Evolutionary conservation across 2,113 vertebrate genomes (phyloP).

Genomic region (Anoplopoma fimbria): DNA sequence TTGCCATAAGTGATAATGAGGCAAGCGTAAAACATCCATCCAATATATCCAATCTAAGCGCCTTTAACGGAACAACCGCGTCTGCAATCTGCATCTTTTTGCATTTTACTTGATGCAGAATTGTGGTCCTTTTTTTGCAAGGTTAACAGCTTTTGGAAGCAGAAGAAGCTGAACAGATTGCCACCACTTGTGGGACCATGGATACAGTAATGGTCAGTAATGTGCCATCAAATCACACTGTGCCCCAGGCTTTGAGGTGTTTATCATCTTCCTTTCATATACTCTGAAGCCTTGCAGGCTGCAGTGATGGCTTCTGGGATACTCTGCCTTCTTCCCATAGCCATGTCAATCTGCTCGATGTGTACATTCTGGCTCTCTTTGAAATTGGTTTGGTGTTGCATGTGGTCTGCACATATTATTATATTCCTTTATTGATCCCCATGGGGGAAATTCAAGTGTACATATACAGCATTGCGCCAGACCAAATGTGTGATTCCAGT

Average conservation of each 20-base stretch:
- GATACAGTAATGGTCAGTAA: conserved; percentile 5
- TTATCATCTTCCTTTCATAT: conserved; percentile 35
- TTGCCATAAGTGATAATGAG: conserved; percentile 56
- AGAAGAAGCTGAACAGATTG: not conserved
- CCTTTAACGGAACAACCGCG: conserved; percentile 48
- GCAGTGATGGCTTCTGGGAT: conserved; percentile 14
- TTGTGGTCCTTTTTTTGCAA: not conserved
- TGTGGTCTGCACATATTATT: conserved; percentile 42
- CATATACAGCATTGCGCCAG: not conserved
- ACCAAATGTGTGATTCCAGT: conserved; percentile 30
- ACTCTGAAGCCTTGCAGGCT: conserved; percentile 7
- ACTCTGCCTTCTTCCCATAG: not conserved
- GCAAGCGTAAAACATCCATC: conserved; percentile 39
- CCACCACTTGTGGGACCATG: conserved; percentile 47
- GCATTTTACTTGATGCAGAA: conserved; percentile 31
- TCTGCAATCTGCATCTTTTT: conserved; percentile 58
- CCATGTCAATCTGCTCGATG: conserved; percentile 8
- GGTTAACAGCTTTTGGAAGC: not conserved
- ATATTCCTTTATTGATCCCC: too few species aligned
- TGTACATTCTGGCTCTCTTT: conserved; percentile 31
- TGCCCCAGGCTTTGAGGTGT: conserved; percentile 27
- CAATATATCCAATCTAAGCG: conserved; percentile 47
- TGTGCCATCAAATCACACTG: conserved; percentile 27
- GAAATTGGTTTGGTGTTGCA: conserved; percentile 22
- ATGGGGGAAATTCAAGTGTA: too few species aligned